These are phyloP conservation scores for Aldrovandia affinis DNA, from an alignment of 2,797 vertebrate species.

Conservation along the genomic window DNA sequence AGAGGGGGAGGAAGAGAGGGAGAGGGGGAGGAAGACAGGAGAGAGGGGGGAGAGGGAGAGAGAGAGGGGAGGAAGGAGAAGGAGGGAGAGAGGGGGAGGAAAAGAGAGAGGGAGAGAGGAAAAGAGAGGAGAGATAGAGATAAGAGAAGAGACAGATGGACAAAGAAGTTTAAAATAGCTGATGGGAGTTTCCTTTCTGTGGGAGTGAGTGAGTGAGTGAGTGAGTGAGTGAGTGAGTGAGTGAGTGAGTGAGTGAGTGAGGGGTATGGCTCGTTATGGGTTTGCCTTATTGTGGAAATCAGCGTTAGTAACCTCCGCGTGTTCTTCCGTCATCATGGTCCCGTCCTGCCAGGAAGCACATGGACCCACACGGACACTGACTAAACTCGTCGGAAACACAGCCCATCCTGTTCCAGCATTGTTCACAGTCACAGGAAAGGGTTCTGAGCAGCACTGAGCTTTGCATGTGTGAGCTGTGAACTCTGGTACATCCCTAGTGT, in stretches of 20 bases:
- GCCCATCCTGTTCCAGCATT: constrained; percentile 16
- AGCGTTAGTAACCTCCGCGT: background rate
- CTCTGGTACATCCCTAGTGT: background rate
- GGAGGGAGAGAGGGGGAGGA: constrained; percentile 30
- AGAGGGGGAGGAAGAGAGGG: constrained; percentile 33
- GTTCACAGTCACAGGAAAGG: constrained; percentile 17
- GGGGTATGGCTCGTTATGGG: too few species aligned
- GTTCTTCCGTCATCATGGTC: constrained; percentile 1
- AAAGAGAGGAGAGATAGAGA: constrained; percentile 29
- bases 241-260: too few species aligned
- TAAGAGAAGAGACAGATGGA: constrained; percentile 29
- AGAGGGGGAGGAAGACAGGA: constrained; percentile 35
- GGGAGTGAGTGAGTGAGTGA: constrained; percentile 11
- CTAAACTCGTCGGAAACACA: background rate
- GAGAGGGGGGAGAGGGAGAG: constrained; percentile 28
- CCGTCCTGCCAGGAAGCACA: constrained; percentile 31
- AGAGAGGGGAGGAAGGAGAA: constrained; percentile 27
- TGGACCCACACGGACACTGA: background rate
- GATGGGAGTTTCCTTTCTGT: constrained; percentile 44
- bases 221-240: too few species aligned
- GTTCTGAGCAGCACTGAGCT: background rate
- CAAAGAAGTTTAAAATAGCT: constrained; percentile 54
- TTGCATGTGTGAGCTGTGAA: background rate
- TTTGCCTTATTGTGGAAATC: background rate
- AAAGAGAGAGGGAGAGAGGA: constrained; percentile 28